These are phyloP conservation scores for Scatophagus argus DNA, from an alignment of 2,113 vertebrate species.

Conservation along the genomic window DNA sequence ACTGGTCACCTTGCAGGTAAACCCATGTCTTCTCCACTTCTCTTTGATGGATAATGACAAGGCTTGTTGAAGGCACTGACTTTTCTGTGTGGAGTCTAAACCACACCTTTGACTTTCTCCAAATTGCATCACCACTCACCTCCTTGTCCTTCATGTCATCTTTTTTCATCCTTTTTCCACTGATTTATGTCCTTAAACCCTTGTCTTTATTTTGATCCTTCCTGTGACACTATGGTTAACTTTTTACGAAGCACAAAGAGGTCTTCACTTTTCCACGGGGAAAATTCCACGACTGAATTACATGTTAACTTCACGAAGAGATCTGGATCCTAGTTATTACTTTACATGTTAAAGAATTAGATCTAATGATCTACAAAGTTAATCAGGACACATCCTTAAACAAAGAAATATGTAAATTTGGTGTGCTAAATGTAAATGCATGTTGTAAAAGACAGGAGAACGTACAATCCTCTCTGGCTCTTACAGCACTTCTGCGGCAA, in stretches of 20 bases:
- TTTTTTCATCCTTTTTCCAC: background rate
- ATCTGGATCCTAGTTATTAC: background rate
- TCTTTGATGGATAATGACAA: conserved; percentile 23
- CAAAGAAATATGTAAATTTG: background rate
- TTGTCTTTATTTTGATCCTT: conserved; percentile 8
- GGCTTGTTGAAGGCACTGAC: conserved; percentile 1
- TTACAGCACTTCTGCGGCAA: background rate
- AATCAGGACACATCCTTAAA: background rate
- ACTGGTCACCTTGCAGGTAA: conserved; percentile 24
- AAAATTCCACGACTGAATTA: no score
- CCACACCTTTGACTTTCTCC: conserved; percentile 39
- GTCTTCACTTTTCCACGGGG: no score
- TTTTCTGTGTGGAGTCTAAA: conserved; percentile 58
- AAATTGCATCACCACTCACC: background rate
- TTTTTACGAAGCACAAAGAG: no score
- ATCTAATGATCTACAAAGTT: background rate
- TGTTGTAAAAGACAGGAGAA: background rate
- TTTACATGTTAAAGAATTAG: background rate
- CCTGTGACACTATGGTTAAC: background rate
- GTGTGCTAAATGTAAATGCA: background rate
- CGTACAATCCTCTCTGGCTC: background rate
- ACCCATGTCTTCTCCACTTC: conserved; percentile 7
- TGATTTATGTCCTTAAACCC: background rate
- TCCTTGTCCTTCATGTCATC: background rate
- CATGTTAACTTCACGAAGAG: background rate